Evolutionary conservation across 1,140 invertebrate species (phyloP).

Genomic region (Copidosoma floridanum): DNA sequence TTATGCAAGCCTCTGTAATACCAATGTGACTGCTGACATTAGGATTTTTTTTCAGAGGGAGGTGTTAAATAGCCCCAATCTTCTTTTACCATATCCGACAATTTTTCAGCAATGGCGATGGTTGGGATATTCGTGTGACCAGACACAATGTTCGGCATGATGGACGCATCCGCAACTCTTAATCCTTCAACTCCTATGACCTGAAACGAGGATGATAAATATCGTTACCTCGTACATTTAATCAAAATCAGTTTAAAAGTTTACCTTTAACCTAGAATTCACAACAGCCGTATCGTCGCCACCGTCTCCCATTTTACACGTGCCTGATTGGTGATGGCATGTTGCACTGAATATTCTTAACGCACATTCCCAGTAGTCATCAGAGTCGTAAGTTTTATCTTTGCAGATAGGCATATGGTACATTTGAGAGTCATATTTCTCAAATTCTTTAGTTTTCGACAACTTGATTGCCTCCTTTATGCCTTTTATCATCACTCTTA

Average conservation of each 20-base stretch:
- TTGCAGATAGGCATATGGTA: neutral
- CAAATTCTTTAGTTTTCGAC: neutral
- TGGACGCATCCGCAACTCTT: neutral
- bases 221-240: neutral
- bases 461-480: neutral
- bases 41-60: too few species aligned
- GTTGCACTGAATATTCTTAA: neutral
- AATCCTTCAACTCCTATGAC: neutral
- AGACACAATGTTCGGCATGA: neutral
- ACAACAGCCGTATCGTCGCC: neutral
- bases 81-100: neutral
- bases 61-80: neutral
- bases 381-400: neutral
- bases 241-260: neutral
- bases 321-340: neutral
- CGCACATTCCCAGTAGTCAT: conserved; percentile 1
- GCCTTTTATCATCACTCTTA: neutral
- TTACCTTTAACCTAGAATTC: neutral
- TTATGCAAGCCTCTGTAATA: too few species aligned
- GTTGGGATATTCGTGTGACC: neutral
- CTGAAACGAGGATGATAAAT: neutral
- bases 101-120: neutral
- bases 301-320: neutral
- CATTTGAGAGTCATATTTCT: neutral
- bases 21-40: too few species aligned